These are phyloP conservation scores for Andrena trimmerana DNA, from an alignment of 2,888 invertebrate species.

Conservation along the genomic window DNA sequence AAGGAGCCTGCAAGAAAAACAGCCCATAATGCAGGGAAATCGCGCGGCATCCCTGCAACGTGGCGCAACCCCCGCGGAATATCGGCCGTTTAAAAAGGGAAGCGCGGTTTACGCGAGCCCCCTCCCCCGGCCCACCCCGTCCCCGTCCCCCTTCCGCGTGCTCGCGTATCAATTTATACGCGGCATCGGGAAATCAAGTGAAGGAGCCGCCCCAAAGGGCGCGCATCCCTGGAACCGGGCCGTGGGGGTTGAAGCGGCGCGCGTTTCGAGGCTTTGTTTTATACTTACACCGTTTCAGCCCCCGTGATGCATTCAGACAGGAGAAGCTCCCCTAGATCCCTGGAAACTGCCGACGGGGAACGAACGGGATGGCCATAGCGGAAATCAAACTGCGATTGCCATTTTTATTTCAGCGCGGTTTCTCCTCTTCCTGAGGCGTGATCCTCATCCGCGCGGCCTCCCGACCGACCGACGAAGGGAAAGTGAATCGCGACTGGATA, in stretches of 20 bases:
- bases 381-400: constrained; percentile 83
- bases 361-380: constrained; percentile 51
- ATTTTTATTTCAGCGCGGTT: constrained; percentile 80
- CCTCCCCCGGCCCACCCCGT: constrained; percentile 23
- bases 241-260: constrained; percentile 34
- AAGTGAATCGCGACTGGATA: constrained; percentile 22
- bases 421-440: constrained; percentile 43
- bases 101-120: constrained; percentile 51
- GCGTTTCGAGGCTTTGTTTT: constrained; percentile 76
- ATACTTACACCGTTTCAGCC: constrained; percentile 79
- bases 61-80: constrained; percentile 58
- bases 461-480: constrained; percentile 11
- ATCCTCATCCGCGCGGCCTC: constrained; percentile 61
- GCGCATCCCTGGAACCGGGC: constrained; percentile 66
- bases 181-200: constrained; percentile 80
- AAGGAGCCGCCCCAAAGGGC: constrained; percentile 70
- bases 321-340: constrained; percentile 56
- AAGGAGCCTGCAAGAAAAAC: background rate
- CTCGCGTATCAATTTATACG: constrained; percentile 79
- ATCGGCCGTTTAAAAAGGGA: constrained; percentile 69
- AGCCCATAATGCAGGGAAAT: constrained; percentile 53
- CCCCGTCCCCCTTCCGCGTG: constrained; percentile 4
- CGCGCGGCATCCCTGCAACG: constrained; percentile 54
- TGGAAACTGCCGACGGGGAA: constrained; percentile 61
- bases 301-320: constrained; percentile 78